Evolutionary conservation across 2,113 vertebrate genomes (phyloP), one percentile per base, ranked within the genome.

Genomic region (Hippocampus abdominalis): DNA sequence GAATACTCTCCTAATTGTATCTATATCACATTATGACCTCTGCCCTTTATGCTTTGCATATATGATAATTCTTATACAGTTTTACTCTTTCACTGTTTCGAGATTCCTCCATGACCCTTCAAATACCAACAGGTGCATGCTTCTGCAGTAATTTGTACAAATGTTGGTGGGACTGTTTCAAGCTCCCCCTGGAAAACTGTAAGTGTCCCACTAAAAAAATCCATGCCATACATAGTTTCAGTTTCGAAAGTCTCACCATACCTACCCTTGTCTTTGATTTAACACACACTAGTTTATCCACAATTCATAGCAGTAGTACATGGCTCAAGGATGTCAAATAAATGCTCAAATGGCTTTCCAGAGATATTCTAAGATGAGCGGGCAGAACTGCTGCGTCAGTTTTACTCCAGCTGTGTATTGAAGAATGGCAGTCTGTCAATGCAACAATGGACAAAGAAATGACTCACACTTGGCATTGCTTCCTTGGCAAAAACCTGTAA

Each of bases 371-470:
- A 16, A 29, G 64, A 15, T 39, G 71, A 61, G 70, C 42, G 56
- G 32, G 71, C 72, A 71, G 71, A 69, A 46, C 29, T 57, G 21
- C 69, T 71, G 25, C 63, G 66, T 42, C 65, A 80, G 70, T 79
- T 78, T 62, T 72, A 53, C 80, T 71, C 61, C 77, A 86, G 74
- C 68, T 84, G 83, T 69, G 75, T 11, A 68, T 72, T 57, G 69
- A 72, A 80, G 74, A 83, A 71, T 76, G 69, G 54, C 75, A 46
- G 69, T 57, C 70, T 81, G 81, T 81, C 72, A 72, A 71, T 64
- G 56, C 63, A 81, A 92, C 89, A 91, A 91, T 87, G 68, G 73
- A 92, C 91, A 92, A 89, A 85, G 86, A 83, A 80, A 66, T 89
- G 88, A 91, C 76, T 90, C 88, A 89, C 44, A 77, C 64, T 77